Evolutionary conservation across 2,888 invertebrate genomes (phyloP).

Genomic region (Agrenia bidenticulata): DNA sequence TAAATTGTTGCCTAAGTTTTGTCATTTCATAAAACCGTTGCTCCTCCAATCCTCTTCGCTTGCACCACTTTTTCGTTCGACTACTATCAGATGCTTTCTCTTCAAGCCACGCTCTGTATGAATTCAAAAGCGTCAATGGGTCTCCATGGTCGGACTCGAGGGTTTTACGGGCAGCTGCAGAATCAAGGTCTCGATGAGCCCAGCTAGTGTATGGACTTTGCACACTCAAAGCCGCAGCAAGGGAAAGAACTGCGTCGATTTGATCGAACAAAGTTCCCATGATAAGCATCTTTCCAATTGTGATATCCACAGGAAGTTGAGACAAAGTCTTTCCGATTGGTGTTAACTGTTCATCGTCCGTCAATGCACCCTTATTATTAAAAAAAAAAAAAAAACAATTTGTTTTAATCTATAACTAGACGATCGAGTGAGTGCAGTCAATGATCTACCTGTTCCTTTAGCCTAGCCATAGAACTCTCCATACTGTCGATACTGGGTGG

Average conservation of each 20-base stretch:
- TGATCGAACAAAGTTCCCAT: slow-evolving; percentile 87
- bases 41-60: slow-evolving; percentile 86
- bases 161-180: slow-evolving; percentile 68
- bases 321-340: slow-evolving; percentile 82
- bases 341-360: slow-evolving; percentile 77
- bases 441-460: slow-evolving; percentile 78
- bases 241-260: slow-evolving; percentile 80
- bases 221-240: slow-evolving; percentile 89
- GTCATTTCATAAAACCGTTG: slow-evolving; percentile 96
- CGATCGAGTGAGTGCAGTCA: neutral
- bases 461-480: slow-evolving; percentile 79
- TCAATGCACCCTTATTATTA: slow-evolving; percentile 69
- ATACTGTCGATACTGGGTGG: slow-evolving; percentile 80
- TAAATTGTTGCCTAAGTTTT: slow-evolving; percentile 86
- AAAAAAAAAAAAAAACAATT: slow-evolving; percentile 50
- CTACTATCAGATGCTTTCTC: slow-evolving; percentile 63
- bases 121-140: slow-evolving; percentile 82
- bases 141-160: slow-evolving; percentile 95
- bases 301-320: slow-evolving; percentile 89
- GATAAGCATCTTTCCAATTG: slow-evolving; percentile 92
- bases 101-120: slow-evolving; percentile 85
- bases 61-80: slow-evolving; percentile 77
- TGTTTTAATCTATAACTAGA: too few species aligned
- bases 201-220: slow-evolving; percentile 89
- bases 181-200: slow-evolving; percentile 72